A percentile compares a stretch with the other conserved stretches of the same genome.
Conservation (phyloP, 1,140 invertebrate species). For the Leptinotarsa lineolata region DNA sequence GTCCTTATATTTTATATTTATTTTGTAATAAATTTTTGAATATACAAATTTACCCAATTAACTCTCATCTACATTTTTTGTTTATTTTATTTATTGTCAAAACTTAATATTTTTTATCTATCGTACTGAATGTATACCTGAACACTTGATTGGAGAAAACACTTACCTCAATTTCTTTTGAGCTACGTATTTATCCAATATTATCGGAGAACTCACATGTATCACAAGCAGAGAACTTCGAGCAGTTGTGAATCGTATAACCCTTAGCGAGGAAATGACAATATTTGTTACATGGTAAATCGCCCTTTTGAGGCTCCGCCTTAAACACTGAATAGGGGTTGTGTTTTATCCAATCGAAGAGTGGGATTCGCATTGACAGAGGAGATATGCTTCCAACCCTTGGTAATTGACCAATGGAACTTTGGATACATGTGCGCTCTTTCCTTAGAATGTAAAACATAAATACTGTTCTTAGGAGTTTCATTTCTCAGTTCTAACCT, state of each 20-base stretch:
- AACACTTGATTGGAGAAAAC: too few species aligned
- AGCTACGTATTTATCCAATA: slow-evolving; percentile 6
- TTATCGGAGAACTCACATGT: slow-evolving; percentile 21
- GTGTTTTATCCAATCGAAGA: slow-evolving; percentile 29
- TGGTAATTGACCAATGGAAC: slow-evolving; percentile 32
- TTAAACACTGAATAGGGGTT: slow-evolving; percentile 29
- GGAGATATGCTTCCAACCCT: slow-evolving; percentile 27
- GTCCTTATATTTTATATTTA: too few species aligned
- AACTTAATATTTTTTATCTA: too few species aligned
- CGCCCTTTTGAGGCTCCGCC: slow-evolving; percentile 29
- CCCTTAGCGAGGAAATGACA: slow-evolving; percentile 29
- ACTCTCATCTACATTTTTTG: too few species aligned
- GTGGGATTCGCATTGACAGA: slow-evolving; percentile 23
- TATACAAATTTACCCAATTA: too few species aligned
- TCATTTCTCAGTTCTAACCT: slow-evolving; percentile 10
- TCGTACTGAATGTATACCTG: too few species aligned
- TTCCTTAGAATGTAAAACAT: slow-evolving; percentile 25
- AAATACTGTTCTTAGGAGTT: slow-evolving; percentile 24
- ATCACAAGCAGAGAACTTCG: slow-evolving; percentile 3
- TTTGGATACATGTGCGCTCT: slow-evolving; percentile 21
- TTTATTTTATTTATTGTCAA: too few species aligned
- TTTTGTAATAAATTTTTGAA: too few species aligned
- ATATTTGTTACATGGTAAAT: slow-evolving; percentile 30
- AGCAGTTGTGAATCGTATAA: slow-evolving; percentile 5
- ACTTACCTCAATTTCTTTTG: background rate